Evolutionary conservation across 2,888 invertebrate species (phyloP), one percentile per base, ranked within the genome.

Genomic region (Lycocerus yunnanus): DNA sequence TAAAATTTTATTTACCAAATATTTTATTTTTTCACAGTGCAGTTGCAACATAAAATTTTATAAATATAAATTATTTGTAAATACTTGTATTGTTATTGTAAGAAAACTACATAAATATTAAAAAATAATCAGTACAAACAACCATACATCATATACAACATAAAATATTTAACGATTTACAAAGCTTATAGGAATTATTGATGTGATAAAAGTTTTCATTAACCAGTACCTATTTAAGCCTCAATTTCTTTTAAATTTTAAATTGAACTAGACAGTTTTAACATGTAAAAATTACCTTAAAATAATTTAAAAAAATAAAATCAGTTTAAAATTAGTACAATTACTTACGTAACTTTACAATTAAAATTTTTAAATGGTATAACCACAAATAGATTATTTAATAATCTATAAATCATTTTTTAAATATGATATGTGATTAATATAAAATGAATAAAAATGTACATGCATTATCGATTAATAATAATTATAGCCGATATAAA

Each of bases 371-470:
- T 43, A n/a, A 43, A n/a, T n/a, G n/a, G 43, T n/a, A 43, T 43
- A 43, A 43, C 43, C 43, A 43, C 43, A 8, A n/a, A 13, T 69
- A 60, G 59, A 71, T 68, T 63, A 68, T 71, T 68, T 58, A 63
- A 74, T 71, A 71, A 71, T 69, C 60, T 66, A 68, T 20, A 81
- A 83, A 61, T 68, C 16, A 58, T 74, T 59, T 63, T 58, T 68
- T 65, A 61, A 83, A 84, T 80, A n/a, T 85, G 85, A 85, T 85
- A 85, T 85, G 85, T 85, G 84, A 84, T 84, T 85, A 84, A 85
- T 79, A 77, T 81, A 79, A 81, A 82, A 79, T 81, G 69, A 68
- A 68, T 71, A 71, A 72, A 80, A 75, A 77, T 78, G 78, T 77
- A 77, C 78, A 79, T 70, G 72, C 75, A 70, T 69, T 75, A 78